Conservation (phyloP, 2,888 invertebrate species). For the Euproctis similis region DNA sequence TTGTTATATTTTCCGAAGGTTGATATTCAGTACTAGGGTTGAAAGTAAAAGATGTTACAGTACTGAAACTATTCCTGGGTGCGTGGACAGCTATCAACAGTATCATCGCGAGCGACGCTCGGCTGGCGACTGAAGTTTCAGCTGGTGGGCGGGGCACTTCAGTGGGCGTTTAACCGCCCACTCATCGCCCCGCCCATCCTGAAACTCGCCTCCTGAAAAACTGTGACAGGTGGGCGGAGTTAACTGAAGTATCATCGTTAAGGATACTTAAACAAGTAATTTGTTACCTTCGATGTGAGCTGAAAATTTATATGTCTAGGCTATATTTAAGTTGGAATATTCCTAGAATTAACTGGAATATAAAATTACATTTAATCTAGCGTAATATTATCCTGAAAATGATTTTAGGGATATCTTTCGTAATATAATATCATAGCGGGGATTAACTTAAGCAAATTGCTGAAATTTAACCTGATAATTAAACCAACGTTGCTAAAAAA, state of each 20-base stretch:
- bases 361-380: too few species aligned
- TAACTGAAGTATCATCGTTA: constrained; percentile 61
- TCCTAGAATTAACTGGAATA: too few species aligned
- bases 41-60: too few species aligned
- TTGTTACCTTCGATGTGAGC: constrained; percentile 65
- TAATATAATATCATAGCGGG: too few species aligned
- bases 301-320: constrained; percentile 54
- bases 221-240: constrained; percentile 64
- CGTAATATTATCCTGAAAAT: too few species aligned
- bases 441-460: too few species aligned
- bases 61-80: not conserved
- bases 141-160: constrained; percentile 53
- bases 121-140: constrained; percentile 58
- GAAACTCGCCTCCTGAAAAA: constrained; percentile 52
- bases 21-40: too few species aligned
- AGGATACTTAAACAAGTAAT: constrained; percentile 73
- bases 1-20: too few species aligned
- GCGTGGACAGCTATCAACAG: constrained; percentile 25
- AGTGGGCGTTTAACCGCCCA: constrained; percentile 47
- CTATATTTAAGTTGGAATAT: too few species aligned
- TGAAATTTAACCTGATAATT: too few species aligned
- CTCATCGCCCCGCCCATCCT: constrained; percentile 39
- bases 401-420: too few species aligned
- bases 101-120: constrained; percentile 51
- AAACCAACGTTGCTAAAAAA: too few species aligned